Evolutionary conservation across 2,888 invertebrate genomes (phyloP).

Genomic region (Dichetophora obliterata): DNA sequence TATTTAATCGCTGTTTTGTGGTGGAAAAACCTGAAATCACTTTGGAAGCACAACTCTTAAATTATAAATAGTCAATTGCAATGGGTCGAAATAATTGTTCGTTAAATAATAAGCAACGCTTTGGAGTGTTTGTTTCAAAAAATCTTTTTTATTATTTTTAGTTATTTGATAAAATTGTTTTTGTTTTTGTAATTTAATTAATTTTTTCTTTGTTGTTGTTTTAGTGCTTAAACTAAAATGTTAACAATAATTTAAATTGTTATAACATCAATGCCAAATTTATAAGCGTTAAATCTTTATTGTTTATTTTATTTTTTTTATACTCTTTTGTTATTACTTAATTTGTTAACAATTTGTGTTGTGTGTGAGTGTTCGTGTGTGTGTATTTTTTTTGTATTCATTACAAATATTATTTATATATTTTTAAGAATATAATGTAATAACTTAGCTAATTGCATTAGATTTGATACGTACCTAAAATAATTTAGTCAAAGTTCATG

Average conservation of each 20-base stretch:
- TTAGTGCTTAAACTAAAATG: slow-evolving; percentile 16
- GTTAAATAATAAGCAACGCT: slow-evolving; percentile 41
- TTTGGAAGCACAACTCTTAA: slow-evolving; percentile 68
- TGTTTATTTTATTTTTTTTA: slow-evolving; percentile 15
- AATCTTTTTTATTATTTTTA: slow-evolving; percentile 40
- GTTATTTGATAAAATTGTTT: slow-evolving; percentile 32
- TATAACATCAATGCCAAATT: too few relatives aligned
- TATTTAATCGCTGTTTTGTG: not conserved
- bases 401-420: slow-evolving; percentile 26
- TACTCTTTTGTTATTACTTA: slow-evolving; percentile 30
- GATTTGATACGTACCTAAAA: slow-evolving; percentile 23
- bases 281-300: not conserved
- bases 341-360: slow-evolving; percentile 3
- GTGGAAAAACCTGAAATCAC: slow-evolving; percentile 21
- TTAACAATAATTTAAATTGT: not conserved
- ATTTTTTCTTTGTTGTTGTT: slow-evolving; percentile 50
- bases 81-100: not conserved
- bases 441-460: slow-evolving; percentile 26
- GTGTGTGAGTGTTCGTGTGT: slow-evolving; percentile 12
- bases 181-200: slow-evolving; percentile 36
- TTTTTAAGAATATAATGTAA: slow-evolving; percentile 23
- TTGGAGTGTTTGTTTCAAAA: slow-evolving; percentile 47
- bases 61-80: slow-evolving; percentile 47
- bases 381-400: slow-evolving; percentile 37
- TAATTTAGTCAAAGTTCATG: slow-evolving; percentile 4